Evolutionary conservation across 23 tunicate genomes (phyloP), one percentile per base, ranked within the genome.

Genomic region (Halocynthia aurantium): DNA sequence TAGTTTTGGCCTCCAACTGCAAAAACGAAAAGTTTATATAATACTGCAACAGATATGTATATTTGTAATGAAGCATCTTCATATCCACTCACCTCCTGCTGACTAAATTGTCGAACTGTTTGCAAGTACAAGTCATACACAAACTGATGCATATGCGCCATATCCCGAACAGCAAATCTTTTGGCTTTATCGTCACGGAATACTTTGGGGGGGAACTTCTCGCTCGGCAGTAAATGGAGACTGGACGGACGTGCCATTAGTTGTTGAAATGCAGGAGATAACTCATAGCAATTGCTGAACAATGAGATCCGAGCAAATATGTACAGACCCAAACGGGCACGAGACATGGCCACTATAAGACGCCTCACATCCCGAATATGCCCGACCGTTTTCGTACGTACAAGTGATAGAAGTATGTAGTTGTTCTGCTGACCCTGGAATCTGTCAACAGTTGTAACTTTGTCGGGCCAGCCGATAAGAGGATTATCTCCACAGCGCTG

Each of bases 341-440:
- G 84, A 9, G 99, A 96, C 93, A 96, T 85, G 50, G 99, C 99
- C 12, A 96, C 99, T n/a, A 96, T 84, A 60, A 96, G 61, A 8
- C 99, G 93, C 11, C 99, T 87, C 7, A 96, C 99, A 65, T 96
- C 99, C 56, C 98, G 83, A 40, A 96, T 55, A 73, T 96, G 99
- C 8, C 99, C 99, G 31, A 96, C 99, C 53, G 84, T 83, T 52
- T 83, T 86, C 8, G 99, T 96, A 53, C 99, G 69, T 12, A 96
- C 99, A 52, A 96, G 86, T 7, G 99, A 96, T 51, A 96, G 96
- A 52, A 96, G 74, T 51, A 96, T 90, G 86, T 90, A 96, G 87
- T 96, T 84, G 74, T 96, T 96, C 62, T 96, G 99, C 70, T 96
- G 99, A 71, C 99, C 99, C 71, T 96, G 99, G 70, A 85, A 96